Percentiles rank a stretch among this genome's conserved stretches.
phyloP scores from a whole-genome alignment of 2,888 invertebrate species.

The Pollenia griseotomentosa region DNA sequence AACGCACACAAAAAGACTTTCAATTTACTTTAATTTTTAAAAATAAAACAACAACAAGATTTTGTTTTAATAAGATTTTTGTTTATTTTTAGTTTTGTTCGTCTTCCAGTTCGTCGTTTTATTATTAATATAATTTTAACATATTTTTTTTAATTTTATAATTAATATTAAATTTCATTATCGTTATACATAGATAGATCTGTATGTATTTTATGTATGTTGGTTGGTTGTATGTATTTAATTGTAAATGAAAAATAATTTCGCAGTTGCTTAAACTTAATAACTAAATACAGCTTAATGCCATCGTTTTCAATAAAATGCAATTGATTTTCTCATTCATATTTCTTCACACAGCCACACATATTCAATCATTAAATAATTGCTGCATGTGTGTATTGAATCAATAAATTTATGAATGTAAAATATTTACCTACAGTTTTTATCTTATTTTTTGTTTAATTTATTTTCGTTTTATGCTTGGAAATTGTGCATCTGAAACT shows the following conservation, averaged over 20 bases:
- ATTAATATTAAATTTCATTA: constrained; percentile 67
- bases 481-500: constrained; percentile 63
- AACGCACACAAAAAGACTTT: not conserved
- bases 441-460: constrained; percentile 13
- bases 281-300: constrained; percentile 70
- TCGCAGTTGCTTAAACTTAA: constrained; percentile 61
- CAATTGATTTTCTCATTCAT: constrained; percentile 58
- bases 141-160: constrained; percentile 56
- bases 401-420: constrained; percentile 38
- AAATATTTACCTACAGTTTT: constrained; percentile 57
- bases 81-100: constrained; percentile 61
- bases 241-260: constrained; percentile 65
- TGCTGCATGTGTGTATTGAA: constrained; percentile 2
- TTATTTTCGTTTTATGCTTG: constrained; percentile 49
- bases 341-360: constrained; percentile 9
- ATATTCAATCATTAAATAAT: constrained; percentile 56
- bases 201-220: constrained; percentile 42
- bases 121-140: constrained; percentile 51
- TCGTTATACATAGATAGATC: constrained; percentile 70
- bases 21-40: not conserved
- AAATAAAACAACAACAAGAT: constrained; percentile 27
- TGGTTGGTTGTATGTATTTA: constrained; percentile 45
- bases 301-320: constrained; percentile 73
- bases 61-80: constrained; percentile 63
- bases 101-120: constrained; percentile 59